Conservation (phyloP, 2,113 vertebrate species). For the Rhabdomys dilectus region DNA sequence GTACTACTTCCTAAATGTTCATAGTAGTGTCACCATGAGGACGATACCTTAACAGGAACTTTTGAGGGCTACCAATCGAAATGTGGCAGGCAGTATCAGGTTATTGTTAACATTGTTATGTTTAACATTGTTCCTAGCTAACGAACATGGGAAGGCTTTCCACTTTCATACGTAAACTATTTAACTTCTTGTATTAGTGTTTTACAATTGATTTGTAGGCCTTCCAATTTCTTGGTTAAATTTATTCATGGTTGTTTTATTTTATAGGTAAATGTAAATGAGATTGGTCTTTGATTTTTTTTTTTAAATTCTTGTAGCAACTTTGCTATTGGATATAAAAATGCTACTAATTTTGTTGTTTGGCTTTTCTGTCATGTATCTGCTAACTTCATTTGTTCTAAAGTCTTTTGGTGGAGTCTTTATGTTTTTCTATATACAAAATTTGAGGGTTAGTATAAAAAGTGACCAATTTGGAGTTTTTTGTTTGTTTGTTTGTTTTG, state of each 20-base stretch:
- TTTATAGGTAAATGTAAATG: background rate
- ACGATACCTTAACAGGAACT: background rate
- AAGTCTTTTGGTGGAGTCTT: background rate
- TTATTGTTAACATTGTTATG: no score
- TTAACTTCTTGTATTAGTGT: background rate
- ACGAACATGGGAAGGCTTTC: background rate
- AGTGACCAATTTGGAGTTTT: background rate
- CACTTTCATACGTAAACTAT: background rate
- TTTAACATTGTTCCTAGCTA: background rate
- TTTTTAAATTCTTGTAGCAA: background rate
- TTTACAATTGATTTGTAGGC: background rate
- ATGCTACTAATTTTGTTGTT: background rate
- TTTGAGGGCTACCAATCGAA: background rate
- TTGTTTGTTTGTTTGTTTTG: background rate
- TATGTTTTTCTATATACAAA: background rate
- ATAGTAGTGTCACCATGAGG: background rate
- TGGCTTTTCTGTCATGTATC: background rate
- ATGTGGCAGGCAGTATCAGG: background rate
- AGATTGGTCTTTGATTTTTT: background rate
- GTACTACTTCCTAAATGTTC: background rate
- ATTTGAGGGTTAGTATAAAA: background rate
- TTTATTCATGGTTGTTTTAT: background rate
- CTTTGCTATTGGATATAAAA: background rate
- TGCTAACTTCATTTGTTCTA: background rate
- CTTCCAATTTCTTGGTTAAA: background rate